Conservation (phyloP, 2,888 invertebrate genomes). For the Synergus gifuensis region DNA sequence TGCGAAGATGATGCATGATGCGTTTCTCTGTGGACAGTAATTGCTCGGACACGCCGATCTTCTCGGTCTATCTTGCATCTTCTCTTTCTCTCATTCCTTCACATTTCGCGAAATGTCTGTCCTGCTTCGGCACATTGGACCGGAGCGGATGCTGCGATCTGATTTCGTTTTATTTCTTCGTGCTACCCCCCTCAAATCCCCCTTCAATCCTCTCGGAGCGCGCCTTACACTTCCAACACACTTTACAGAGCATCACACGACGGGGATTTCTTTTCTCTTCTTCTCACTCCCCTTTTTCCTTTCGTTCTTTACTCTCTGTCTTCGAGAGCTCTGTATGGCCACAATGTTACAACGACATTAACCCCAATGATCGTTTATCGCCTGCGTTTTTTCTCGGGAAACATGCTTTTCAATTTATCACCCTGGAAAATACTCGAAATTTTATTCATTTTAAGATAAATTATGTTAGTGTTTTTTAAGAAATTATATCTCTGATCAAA, state of each 20-base stretch:
- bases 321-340: constrained; percentile 3
- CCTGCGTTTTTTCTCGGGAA: not conserved
- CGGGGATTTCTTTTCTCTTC: constrained; percentile 41
- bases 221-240: constrained; percentile 8
- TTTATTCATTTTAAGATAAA: not conserved
- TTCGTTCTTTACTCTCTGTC: not conserved
- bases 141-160: constrained; percentile 65
- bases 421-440: not conserved
- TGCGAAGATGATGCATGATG: constrained; percentile 64
- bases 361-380: constrained; percentile 42
- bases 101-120: constrained; percentile 42
- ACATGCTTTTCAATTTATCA: constrained; percentile 38
- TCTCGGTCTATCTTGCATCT: constrained; percentile 47
- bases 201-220: not conserved
- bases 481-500: too few species aligned
- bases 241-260: constrained; percentile 5
- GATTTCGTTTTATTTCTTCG: constrained; percentile 68
- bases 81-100: constrained; percentile 45
- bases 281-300: constrained; percentile 15
- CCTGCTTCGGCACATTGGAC: constrained; percentile 56
- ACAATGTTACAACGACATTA: constrained; percentile 37
- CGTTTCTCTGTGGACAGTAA: constrained; percentile 63
- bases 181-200: constrained; percentile 49
- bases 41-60: constrained; percentile 63
- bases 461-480: too few species aligned